These are phyloP conservation scores for Lates japonicus DNA, from an alignment of 2,797 vertebrate genomes.

Conservation along the genomic window DNA sequence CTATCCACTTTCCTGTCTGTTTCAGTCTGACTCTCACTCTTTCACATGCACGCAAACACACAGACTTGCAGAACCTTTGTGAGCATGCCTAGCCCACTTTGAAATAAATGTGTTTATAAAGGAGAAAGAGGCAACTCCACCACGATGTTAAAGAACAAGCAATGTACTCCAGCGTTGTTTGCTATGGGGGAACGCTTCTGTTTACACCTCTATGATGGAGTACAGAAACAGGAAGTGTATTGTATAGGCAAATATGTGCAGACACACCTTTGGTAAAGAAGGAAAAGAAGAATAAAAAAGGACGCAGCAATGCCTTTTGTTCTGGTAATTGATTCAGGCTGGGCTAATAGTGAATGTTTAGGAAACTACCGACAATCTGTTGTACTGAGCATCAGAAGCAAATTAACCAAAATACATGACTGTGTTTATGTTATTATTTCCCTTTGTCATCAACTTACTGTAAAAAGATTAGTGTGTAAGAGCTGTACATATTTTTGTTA, in stretches of 20 bases:
- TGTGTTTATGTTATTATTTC: neutral
- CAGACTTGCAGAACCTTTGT: conserved; percentile 5
- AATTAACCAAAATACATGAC: neutral
- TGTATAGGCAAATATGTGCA: conserved; percentile 68
- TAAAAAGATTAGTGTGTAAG: neutral
- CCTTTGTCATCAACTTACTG: neutral
- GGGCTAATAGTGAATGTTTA: neutral
- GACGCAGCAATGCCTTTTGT: conserved; percentile 32
- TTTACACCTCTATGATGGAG: conserved; percentile 82
- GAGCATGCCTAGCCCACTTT: neutral
- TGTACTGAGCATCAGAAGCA: conserved; percentile 7
- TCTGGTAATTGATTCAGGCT: conserved; percentile 4
- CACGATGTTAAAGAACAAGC: neutral
- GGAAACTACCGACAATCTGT: neutral
- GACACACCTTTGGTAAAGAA: conserved; percentile 33
- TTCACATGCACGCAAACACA: neutral
- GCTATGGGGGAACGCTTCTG: conserved; percentile 85
- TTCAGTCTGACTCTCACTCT: conserved; percentile 46
- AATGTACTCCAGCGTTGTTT: conserved; percentile 80
- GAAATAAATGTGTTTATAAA: neutral
- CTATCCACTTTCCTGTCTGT: conserved; percentile 53
- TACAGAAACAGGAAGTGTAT: conserved; percentile 88
- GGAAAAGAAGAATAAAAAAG: neutral
- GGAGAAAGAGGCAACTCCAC: neutral
- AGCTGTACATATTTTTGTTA: neutral